Evolutionary conservation across 2,797 vertebrate species (phyloP), one percentile per base, ranked within the genome.

Genomic region (Muscicapa comitata): DNA sequence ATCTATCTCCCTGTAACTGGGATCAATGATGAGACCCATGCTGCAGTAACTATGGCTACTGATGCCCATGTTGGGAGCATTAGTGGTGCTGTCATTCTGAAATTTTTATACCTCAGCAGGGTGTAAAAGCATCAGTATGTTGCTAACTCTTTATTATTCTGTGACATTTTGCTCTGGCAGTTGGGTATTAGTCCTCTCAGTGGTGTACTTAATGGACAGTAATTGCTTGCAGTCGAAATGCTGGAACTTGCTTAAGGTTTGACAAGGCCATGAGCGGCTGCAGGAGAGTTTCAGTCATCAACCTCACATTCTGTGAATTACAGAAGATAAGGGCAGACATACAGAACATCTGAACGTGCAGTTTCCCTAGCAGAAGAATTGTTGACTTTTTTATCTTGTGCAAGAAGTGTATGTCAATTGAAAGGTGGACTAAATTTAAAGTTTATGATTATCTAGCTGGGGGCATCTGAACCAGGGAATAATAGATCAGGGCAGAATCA

Each of bases 111-210:
- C 51, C 57, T 80, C 65, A 67, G 72, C 9, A 4, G 72, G 43
- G 33, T 77, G 45, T 55, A 74, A 93, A 37, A 76, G 61, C 40
- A 77, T 88, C 78, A 86, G 33, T 50, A 86, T 48, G 48, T n/a
- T 86, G 63, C 78, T 87, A 93, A 87, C 26, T 61, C 59, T 86
- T 59, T 54, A 83, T 90, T 83, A 90, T 58, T 92, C 89, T 90
- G 72, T 88, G 72, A 90, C 82, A 93, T 89, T 85, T 85, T 91
- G 75, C 75, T 83, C 40, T 20, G 38, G 86, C 53, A 92, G 68
- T 50, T 13, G 42, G 80, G 71, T 43, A 70, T 76, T 78, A 73
- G 58, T 62, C 47, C 43, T 66, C 86, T 81, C 67, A 24, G 57
- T 65, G 63, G 58, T 74, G 59, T 47, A 76, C 58, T 87, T 84